Percentiles rank a stretch among this genome's conserved stretches.
phyloP scores from a whole-genome alignment of 2,113 vertebrate species.

The Nerophis ophidion region DNA sequence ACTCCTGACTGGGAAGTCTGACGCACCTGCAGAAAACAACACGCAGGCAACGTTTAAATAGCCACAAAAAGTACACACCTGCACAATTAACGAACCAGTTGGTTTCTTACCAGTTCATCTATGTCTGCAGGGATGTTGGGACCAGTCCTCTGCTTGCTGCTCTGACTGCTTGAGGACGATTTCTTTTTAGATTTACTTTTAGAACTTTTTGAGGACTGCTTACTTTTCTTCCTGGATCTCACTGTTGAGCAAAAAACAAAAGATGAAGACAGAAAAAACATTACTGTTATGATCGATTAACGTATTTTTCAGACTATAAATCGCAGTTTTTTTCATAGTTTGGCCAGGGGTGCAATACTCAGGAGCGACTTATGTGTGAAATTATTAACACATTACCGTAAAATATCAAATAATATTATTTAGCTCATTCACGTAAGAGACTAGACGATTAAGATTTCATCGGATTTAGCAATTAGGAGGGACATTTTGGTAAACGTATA shows the following conservation, averaged over 20 bases:
- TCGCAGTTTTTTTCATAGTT: too few relatives aligned
- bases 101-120: slow-evolving; percentile 87
- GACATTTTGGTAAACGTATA: too few relatives aligned
- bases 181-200: slow-evolving; percentile 76
- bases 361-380: too few relatives aligned
- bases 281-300: too few relatives aligned
- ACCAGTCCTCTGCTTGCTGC: slow-evolving; percentile 61
- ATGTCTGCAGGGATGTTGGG: slow-evolving; percentile 81
- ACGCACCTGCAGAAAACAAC: slow-evolving; percentile 73
- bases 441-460: too few relatives aligned
- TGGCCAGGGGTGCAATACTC: too few relatives aligned
- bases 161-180: slow-evolving; percentile 52
- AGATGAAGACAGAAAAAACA: not conserved
- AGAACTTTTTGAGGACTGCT: slow-evolving; percentile 64
- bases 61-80: not conserved
- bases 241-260: slow-evolving; percentile 69
- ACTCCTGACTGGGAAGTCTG: slow-evolving; percentile 73
- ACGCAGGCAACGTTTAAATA: not conserved
- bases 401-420: too few relatives aligned
- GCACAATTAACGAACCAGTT: too few relatives aligned
- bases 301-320: too few relatives aligned
- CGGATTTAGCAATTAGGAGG: too few relatives aligned
- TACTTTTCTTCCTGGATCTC: slow-evolving; percentile 83
- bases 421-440: too few relatives aligned
- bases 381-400: too few relatives aligned